Base-by-base conservation (phyloP, 2,888 invertebrate genomes). In the Strigamia maritima region DNA sequence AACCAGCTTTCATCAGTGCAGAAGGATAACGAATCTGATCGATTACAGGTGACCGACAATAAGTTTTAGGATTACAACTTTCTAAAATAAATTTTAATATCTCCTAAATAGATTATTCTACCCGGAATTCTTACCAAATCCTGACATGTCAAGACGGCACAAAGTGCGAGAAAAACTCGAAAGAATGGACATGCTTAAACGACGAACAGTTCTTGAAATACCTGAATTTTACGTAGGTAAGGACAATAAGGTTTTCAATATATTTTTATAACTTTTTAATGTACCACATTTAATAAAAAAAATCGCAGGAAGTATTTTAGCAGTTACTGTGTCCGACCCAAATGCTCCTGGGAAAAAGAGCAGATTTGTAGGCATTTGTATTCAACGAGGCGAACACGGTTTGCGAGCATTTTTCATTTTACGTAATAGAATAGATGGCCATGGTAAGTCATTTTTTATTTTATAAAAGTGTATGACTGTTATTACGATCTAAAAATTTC, bases 211-310 rank as follows among this genome's bases (percentile, higher is more conserved):
- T 81, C 89, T 99, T 81, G 92, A 94, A 84, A 92, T 99, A 81
- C 98, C 99, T 0, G 98, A 98, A 86, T 99, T 99, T 88, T 99
- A 98, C 89, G 97, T 98, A 84, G 98, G 94, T 93, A 85, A 86
- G 75, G 54, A 28, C 16, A 14, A 79, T 2, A 35, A 19, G 16
- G 7, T 81, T 76, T 79, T 19, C 78, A 28, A 35, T 10, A 19
- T 26, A 40, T 2, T n/a, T 31, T 3, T 28, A 75, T 16, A 24
- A 4, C 22, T 10, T 24, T 31, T 3, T 19, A 10, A n/a, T n/a
- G 7, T 24, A 28, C 26, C 4, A 1, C n/a, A n/a, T 6, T 44
- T 1, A 31, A 54, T 28, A 44, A 40, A 77, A 77, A 44, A n/a
- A n/a, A n/a, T 77, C 88, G 35, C 84, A 93, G 93, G 97, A 16